phyloP scores from a whole-genome alignment of 2,888 invertebrate genomes.

The Caprella mutica region DNA sequence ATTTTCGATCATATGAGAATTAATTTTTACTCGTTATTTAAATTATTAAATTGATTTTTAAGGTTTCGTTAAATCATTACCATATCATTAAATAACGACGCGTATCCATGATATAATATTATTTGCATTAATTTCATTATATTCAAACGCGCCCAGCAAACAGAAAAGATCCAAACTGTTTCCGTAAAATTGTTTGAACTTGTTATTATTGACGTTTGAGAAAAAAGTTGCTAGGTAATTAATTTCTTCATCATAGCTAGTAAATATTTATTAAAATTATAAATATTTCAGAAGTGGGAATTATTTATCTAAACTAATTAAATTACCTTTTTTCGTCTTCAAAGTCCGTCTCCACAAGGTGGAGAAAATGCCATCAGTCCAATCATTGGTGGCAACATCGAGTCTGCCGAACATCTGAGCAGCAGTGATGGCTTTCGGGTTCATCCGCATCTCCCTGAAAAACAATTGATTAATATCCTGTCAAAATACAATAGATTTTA shows the following conservation, averaged over 20 bases:
- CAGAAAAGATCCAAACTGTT: too few relatives aligned
- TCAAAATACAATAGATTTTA: not conserved
- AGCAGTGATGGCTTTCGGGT: slow-evolving; percentile 93
- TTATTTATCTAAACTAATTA: slow-evolving; percentile 5
- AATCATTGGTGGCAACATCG: slow-evolving; percentile 94
- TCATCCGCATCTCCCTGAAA: slow-evolving; percentile 86
- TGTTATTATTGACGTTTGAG: too few relatives aligned
- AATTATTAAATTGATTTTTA: not conserved
- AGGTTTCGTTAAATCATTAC: too few relatives aligned
- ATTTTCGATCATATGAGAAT: too few relatives aligned
- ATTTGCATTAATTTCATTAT: too few relatives aligned
- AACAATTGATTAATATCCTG: not conserved
- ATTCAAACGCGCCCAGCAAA: too few relatives aligned
- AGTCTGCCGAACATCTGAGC: slow-evolving; percentile 94
- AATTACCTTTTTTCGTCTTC: slow-evolving; percentile 60
- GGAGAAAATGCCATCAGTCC: slow-evolving; percentile 97
- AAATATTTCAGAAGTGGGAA: not conserved
- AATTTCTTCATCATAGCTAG: too few relatives aligned
- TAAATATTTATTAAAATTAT: not conserved
- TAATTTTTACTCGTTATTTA: too few relatives aligned
- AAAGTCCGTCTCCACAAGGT: slow-evolving; percentile 90
- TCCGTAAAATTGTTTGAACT: too few relatives aligned
- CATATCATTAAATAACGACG: too few relatives aligned
- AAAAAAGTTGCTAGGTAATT: too few relatives aligned
- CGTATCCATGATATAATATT: too few relatives aligned